Evolutionary conservation across 2,113 vertebrate species (phyloP).

Genomic region (Passerina amoena): DNA sequence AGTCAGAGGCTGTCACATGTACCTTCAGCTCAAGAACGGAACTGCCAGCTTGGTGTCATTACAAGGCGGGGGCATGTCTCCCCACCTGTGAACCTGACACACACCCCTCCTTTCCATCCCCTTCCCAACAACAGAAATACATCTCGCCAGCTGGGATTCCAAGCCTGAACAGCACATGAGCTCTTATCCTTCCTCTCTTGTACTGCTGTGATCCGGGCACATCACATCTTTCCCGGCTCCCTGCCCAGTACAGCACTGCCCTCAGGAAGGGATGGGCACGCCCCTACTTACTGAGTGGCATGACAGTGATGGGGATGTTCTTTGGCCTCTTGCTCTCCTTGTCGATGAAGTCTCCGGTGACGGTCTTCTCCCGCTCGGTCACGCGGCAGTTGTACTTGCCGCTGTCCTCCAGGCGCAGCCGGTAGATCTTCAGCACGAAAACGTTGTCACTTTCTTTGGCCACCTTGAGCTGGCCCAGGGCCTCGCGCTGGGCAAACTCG

Average conservation of each 20-base stretch:
- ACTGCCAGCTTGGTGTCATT: background rate
- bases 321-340: constrained; percentile 93
- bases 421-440: constrained; percentile 92
- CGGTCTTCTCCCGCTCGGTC: constrained; percentile 90
- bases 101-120: background rate
- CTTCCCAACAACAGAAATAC: background rate
- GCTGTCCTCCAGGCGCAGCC: constrained; percentile 84
- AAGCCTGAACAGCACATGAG: background rate
- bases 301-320: constrained; percentile 91
- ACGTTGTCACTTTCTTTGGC: constrained; percentile 86
- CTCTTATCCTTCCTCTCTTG: background rate
- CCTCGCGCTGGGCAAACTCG: constrained; percentile 86
- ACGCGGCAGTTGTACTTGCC: constrained; percentile 97
- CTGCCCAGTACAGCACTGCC: background rate
- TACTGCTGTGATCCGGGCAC: fast-evolving
- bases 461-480: constrained; percentile 87
- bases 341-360: constrained; percentile 93
- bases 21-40: background rate
- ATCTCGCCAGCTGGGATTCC: background rate
- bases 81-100: background rate
- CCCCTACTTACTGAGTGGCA: constrained; percentile 89
- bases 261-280: background rate
- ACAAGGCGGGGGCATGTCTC: background rate
- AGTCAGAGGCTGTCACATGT: background rate
- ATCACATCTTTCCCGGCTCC: background rate